phyloP scores from a whole-genome alignment of 2,888 invertebrate species.

The Prenolepis imparis region DNA sequence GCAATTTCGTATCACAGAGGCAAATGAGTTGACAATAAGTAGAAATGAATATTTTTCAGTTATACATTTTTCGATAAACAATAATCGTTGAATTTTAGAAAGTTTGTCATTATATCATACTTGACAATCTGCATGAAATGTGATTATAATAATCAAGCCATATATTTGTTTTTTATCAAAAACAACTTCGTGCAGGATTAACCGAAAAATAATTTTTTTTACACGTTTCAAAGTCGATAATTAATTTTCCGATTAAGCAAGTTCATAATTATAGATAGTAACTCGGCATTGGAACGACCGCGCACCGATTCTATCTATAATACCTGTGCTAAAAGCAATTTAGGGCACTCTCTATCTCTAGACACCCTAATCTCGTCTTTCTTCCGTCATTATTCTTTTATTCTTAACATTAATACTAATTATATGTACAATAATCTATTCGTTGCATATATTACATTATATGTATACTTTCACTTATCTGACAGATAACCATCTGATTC shows the following conservation, averaged over 20 bases:
- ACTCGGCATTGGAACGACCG: not conserved
- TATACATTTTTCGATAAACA: not conserved
- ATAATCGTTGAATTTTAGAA: not conserved
- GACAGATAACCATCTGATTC: constrained; percentile 34
- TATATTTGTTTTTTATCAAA: not conserved
- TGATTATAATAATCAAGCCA: too few relatives aligned
- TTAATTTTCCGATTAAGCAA: not conserved
- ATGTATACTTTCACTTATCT: constrained; percentile 28
- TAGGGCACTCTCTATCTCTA: not conserved
- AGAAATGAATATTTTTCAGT: not conserved
- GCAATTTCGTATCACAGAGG: not conserved
- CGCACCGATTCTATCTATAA: not conserved
- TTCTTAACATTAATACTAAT: constrained; percentile 19
- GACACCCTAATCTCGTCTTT: not conserved
- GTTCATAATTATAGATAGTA: not conserved
- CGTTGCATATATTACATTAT: not conserved
- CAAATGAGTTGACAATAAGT: not conserved
- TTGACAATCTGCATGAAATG: not conserved
- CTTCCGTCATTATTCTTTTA: not conserved
- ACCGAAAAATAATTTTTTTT: not conserved
- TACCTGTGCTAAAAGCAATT: constrained; percentile 4
- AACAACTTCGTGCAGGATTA: not conserved
- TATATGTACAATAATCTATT: not conserved
- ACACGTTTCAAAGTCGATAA: not conserved
- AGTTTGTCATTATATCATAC: not conserved